A percentile compares a stretch with the other conserved stretches of the same genome.
Conservation (phyloP, 2,113 vertebrate genomes). For the Sorex araneus region DNA sequence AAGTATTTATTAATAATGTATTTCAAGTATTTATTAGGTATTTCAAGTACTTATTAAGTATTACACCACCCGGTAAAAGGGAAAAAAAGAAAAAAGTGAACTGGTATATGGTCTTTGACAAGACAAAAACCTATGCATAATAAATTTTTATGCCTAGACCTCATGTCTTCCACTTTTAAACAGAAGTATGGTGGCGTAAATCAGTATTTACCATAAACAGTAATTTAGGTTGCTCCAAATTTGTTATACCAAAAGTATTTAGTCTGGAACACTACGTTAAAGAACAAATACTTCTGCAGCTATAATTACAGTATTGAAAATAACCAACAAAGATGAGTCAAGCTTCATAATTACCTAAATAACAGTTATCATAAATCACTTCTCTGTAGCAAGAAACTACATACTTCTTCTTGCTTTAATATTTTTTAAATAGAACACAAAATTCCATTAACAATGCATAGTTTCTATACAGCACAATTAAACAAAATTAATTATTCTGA, state of each 20-base stretch:
- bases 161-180: conserved; percentile 38
- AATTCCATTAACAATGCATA: conserved; percentile 62
- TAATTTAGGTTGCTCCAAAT: conserved; percentile 58
- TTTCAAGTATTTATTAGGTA: too few relatives aligned
- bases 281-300: conserved; percentile 44
- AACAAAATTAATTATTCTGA: conserved; percentile 56
- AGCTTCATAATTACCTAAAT: conserved; percentile 71
- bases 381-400: conserved; percentile 20
- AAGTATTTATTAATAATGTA: too few relatives aligned
- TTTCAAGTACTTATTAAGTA: not conserved
- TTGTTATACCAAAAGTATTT: conserved; percentile 58
- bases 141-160: not conserved
- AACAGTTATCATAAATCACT: conserved; percentile 68
- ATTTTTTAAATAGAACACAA: conserved; percentile 60
- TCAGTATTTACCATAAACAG: conserved; percentile 41
- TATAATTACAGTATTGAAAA: conserved; percentile 65
- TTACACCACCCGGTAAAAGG: not conserved
- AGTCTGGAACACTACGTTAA: conserved; percentile 58
- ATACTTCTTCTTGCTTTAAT: conserved; percentile 41
- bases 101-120: not conserved
- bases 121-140: not conserved
- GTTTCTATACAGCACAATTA: conserved; percentile 54
- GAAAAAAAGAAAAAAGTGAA: not conserved
- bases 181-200: conserved; percentile 28
- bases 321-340: conserved; percentile 74